Base-by-base conservation (phyloP, 2,888 invertebrate genomes). In the Lasius fuliginosus region DNA sequence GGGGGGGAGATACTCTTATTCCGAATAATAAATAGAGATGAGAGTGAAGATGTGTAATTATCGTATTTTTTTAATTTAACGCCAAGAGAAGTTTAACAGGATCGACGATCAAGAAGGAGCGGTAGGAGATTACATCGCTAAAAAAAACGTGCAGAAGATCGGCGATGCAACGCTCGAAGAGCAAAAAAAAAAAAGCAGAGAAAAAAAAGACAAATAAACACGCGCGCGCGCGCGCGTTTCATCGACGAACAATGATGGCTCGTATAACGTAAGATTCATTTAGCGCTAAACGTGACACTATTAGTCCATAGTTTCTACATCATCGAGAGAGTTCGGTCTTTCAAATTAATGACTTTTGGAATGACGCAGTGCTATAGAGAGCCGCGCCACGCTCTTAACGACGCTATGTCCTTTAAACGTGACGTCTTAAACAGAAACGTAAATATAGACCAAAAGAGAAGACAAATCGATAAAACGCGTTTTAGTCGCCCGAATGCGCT, bases 81-180 rank as follows among this genome's bases (percentile, higher is more conserved):
- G 11, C 27, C 18, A n/a, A 23, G 56, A 36, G 11, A 58, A 23
- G 30, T n/a, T 77, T 56, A 12, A 67, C 3, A 67, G 49, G 42
- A 77, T 77, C 77, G 42, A 58, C 56, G 40, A 49, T 18, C 49
- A 23, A 49, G 9, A n/a, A 75, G 33, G 46, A 46, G 18, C 49
- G 33, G 62, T 42, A 42, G 9, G 33, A 12, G 18, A 53, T 76
- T 36, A 40, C 67, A 40, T 56, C 4, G 40, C 6, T 53, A n/a
- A 53, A 53, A 53, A 49, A 49, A 49, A n/a, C 46, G 62, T 68
- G 56, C 67, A 6, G 11, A 23, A 23, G 23, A 6, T 65, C 49
- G 62, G n/a, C 23, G 67, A 23, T 53, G 11, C 6, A 65, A 53
- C 27, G 9, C 12, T 27, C 8, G 11, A 8, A 1, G 36, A 18